Evolutionary conservation across 1,140 invertebrate species (phyloP).

Genomic region (Lepidurus packardi): DNA sequence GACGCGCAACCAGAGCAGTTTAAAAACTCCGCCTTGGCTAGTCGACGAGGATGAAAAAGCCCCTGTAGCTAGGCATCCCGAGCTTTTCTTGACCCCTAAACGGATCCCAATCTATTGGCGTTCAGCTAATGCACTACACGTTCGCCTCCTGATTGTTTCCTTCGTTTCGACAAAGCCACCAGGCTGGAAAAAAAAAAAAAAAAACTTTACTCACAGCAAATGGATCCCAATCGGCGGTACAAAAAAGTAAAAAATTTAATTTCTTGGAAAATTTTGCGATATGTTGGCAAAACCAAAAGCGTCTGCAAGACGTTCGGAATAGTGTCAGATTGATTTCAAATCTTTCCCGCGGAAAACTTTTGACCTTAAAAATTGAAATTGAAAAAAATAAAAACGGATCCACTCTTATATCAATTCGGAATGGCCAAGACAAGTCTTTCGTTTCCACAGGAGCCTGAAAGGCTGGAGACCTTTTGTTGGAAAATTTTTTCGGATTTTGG

Average conservation of each 20-base stretch:
- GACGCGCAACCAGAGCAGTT: background rate
- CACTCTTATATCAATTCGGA: slow-evolving; percentile 12
- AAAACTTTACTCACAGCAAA: background rate
- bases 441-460: slow-evolving; percentile 10
- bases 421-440: slow-evolving; percentile 21
- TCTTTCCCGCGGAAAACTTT: background rate
- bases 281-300: background rate
- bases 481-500: background rate
- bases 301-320: background rate
- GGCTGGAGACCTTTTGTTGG: slow-evolving; percentile 7
- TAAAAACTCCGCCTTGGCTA: slow-evolving; percentile 15
- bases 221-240: background rate
- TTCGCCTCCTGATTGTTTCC: background rate
- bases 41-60: slow-evolving; percentile 23
- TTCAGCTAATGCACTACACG: background rate
- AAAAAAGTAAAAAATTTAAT: background rate
- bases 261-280: background rate
- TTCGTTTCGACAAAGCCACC: background rate
- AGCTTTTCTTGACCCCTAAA: background rate
- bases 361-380: slow-evolving; percentile 24
- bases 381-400: background rate
- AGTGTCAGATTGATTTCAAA: slow-evolving; percentile 11
- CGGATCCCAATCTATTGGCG: background rate
- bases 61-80: background rate
- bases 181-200: slow-evolving; percentile 13